Evolutionary conservation across 2,113 vertebrate genomes (phyloP).

Genomic region (Hassar affinis): DNA sequence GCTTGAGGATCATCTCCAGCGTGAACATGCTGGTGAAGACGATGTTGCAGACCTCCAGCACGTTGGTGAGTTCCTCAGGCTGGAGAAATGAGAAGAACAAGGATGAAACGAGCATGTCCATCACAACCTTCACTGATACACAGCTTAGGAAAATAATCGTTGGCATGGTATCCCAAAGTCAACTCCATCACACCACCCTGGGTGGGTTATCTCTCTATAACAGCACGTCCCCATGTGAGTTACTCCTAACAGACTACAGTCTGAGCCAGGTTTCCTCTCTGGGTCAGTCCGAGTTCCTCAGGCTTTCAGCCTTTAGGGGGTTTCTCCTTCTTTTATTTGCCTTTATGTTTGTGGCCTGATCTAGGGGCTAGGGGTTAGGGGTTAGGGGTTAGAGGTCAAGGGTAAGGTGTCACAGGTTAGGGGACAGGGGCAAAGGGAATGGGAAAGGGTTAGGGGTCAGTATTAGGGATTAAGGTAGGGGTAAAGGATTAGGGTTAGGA

Average conservation of each 20-base stretch:
- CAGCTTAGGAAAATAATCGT: too few relatives aligned
- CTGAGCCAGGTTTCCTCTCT: too few relatives aligned
- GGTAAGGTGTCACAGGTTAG: not conserved
- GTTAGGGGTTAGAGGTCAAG: not conserved
- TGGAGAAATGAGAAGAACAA: constrained; percentile 54
- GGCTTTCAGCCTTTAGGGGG: too few relatives aligned
- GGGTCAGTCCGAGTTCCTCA: too few relatives aligned
- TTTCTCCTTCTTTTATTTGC: too few relatives aligned
- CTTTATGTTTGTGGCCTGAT: too few relatives aligned
- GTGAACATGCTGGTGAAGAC: constrained; percentile 99
- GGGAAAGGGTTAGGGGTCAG: not conserved
- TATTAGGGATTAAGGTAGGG: not conserved
- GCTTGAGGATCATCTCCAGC: constrained; percentile 96
- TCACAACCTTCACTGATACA: not conserved
- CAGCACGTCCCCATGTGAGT: too few relatives aligned
- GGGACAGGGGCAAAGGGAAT: not conserved
- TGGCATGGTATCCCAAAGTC: too few relatives aligned
- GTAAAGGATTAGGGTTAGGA: too few relatives aligned
- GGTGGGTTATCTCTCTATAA: too few relatives aligned
- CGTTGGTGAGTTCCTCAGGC: constrained; percentile 95
- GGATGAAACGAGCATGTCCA: not conserved
- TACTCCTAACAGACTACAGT: too few relatives aligned
- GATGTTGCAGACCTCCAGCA: constrained; percentile 97
- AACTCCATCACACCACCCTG: too few relatives aligned
- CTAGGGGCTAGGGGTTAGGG: not conserved